phyloP scores from a whole-genome alignment of 2,888 invertebrate species.

The Busseola fusca region DNA sequence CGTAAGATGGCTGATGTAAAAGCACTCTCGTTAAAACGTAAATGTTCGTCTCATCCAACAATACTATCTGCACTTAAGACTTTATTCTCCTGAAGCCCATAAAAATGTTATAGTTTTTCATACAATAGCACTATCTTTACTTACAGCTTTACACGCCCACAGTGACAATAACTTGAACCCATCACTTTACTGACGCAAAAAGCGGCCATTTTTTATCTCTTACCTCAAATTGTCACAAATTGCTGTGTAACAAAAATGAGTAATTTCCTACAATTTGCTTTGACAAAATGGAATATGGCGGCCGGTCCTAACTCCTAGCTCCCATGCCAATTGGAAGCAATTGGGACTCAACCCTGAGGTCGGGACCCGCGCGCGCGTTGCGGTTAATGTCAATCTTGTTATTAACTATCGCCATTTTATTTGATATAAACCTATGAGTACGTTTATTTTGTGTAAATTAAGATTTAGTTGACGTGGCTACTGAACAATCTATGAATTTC shows the following conservation, averaged over 20 bases:
- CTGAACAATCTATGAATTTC: neutral
- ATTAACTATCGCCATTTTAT: conserved; percentile 40
- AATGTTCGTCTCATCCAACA: neutral
- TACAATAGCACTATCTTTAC: neutral
- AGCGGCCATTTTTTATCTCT: conserved; percentile 12
- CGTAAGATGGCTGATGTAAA: neutral
- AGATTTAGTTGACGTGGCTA: neutral
- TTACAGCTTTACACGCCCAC: neutral
- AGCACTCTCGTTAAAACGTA: neutral
- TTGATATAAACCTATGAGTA: conserved; percentile 4
- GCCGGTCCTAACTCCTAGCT: conserved; percentile 66
- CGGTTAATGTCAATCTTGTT: conserved; percentile 57
- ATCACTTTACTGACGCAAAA: conserved; percentile 6
- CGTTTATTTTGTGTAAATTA: neutral
- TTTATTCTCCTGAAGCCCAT: neutral
- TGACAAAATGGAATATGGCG: conserved; percentile 37
- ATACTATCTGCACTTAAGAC: conserved; percentile 8
- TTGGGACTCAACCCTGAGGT: conserved; percentile 72
- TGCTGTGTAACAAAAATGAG: conserved; percentile 42
- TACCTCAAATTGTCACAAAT: conserved; percentile 32
- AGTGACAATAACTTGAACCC: neutral
- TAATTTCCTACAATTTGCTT: conserved; percentile 53
- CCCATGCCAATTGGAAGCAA: conserved; percentile 76
- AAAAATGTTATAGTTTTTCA: neutral
- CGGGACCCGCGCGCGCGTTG: conserved; percentile 58